Base-by-base conservation (phyloP, 2,888 invertebrate species). In the Acanthoscelides obtectus region DNA sequence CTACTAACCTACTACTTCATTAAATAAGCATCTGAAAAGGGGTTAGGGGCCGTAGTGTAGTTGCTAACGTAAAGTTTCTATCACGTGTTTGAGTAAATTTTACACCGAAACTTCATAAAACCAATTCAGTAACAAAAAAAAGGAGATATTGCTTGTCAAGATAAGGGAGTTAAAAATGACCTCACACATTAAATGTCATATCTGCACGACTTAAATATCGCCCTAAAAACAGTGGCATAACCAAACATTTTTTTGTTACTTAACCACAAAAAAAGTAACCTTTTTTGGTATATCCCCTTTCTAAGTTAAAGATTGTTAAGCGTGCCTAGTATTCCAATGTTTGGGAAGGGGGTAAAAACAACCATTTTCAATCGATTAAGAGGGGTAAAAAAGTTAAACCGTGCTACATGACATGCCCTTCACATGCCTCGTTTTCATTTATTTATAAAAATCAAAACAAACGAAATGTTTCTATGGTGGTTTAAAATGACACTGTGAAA, bases 291-390 rank as follows among this genome's bases (percentile, higher is more conserved):
- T 45, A 45, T 45, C 45, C 45, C 45, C 45, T 45, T 45, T 45
- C 45, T 45, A 45, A 45, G 45, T 45, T 45, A 45, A 12, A 45
- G 45, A 45, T 45, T 12, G 45, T 45, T 45, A 45, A 45, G 45
- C 45, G 45, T 45, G 45, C 45, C 1, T 45, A 6, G 1, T 6
- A 12, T 45, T 12, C 5, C 6, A 45, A 45, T 1, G 17, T 45
- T 45, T 12, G 45, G 45, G 17, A 45, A 45, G 45, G 45, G 45
- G 45, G 45, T 45, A 12, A 45, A 45, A 45, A 45, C 45, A 45
- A 45, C 6, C 45, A 45, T 45, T 45, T 45, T 45, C 45, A 84
- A 84, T 84, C 84, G 82, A 81, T 79, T 80, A 77, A 45, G 69
- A 68, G 66, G 74, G 79, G 80, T 45, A 45, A 45, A 45, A n/a